phyloP scores from a whole-genome alignment of 2,797 vertebrate genomes.

The Nannoperca obscura region DNA sequence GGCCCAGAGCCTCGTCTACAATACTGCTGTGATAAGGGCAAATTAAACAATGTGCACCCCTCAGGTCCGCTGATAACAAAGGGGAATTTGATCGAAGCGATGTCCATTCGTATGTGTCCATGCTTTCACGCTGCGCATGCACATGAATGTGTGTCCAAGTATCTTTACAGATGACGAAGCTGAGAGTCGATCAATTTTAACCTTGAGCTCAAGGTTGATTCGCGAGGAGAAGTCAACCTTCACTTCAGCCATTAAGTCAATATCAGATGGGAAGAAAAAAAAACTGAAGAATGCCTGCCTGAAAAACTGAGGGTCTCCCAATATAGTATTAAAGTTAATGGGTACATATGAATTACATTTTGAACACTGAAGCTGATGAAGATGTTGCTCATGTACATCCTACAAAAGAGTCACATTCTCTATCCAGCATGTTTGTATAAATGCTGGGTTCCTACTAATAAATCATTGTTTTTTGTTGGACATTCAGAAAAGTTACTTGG shows the following conservation, averaged over 20 bases:
- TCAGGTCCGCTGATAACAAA: constrained; percentile 62
- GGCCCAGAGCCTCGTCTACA: constrained; percentile 59
- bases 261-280: not conserved
- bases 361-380: not conserved
- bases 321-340: not conserved
- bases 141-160: constrained; percentile 27
- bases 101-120: not conserved
- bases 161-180: constrained; percentile 10
- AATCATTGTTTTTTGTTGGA: not conserved
- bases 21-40: constrained; percentile 69
- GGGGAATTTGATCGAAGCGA: constrained; percentile 59
- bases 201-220: constrained; percentile 61
- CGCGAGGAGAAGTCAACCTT: constrained; percentile 32
- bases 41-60: constrained; percentile 67
- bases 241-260: not conserved
- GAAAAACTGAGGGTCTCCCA: not conserved
- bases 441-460: not conserved
- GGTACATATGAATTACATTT: not conserved
- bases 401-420: not conserved
- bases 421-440: not conserved
- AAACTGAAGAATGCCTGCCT: not conserved
- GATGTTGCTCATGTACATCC: not conserved
- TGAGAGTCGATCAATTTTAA: constrained; percentile 44
- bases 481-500: not conserved
- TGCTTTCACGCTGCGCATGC: constrained; percentile 1